Conservation (phyloP, 2,888 invertebrate species). For the Acronicta alni region DNA sequence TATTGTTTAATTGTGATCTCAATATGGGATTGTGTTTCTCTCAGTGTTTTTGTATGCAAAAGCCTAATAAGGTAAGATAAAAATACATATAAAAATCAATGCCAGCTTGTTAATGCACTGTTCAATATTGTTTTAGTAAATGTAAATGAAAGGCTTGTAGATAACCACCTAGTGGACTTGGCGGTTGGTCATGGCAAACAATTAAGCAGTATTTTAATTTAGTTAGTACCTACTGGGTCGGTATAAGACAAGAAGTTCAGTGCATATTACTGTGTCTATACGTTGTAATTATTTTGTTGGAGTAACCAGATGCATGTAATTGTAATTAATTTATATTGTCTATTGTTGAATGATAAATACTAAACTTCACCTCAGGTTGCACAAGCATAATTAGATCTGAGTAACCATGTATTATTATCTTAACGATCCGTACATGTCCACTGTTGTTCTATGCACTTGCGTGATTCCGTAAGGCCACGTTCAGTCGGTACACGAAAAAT, state of each 20-base stretch:
- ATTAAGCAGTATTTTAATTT: not conserved
- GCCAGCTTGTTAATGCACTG: conserved; percentile 4
- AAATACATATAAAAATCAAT: conserved; percentile 29
- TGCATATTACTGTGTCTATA: not conserved
- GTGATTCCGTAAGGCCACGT: not conserved
- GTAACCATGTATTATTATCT: not conserved
- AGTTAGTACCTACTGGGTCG: no score
- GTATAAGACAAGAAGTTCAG: no score
- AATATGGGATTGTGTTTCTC: conserved; percentile 80
- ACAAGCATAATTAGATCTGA: not conserved
- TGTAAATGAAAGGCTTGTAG: conserved; percentile 10
- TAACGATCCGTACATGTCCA: not conserved
- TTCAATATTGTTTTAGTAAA: conserved; percentile 1
- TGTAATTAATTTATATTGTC: not conserved
- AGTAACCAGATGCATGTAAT: not conserved
- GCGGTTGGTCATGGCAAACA: not conserved
- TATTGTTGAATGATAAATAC: conserved; percentile 9
- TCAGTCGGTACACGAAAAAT: not conserved
- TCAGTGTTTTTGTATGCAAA: conserved; percentile 65
- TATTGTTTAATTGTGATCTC: conserved; percentile 60
- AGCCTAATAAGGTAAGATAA: conserved; percentile 66
- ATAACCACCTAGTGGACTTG: not conserved
- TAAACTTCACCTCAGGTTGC: not conserved
- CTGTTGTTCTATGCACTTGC: not conserved
- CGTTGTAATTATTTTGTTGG: not conserved